Base-by-base conservation (phyloP, 2,888 invertebrate species). In the Frankliniella intonsa region DNA sequence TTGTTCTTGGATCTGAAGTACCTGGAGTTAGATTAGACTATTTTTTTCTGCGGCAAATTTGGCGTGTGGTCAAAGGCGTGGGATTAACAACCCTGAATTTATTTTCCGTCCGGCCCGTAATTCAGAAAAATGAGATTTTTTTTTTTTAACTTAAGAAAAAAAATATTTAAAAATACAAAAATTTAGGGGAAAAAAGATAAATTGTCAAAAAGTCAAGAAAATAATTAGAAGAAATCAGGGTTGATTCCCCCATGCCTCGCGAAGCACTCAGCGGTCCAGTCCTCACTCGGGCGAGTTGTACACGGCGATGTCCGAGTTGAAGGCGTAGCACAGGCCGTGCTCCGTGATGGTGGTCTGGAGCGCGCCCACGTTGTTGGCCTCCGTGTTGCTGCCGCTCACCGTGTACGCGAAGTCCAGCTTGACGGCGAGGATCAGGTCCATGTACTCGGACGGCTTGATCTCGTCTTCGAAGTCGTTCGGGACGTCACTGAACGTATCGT, bases 321-420 rank as follows among this genome's bases (percentile, higher is more conserved):
- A 91, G 38, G 92, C 89, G 86, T 92, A 92, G 84, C 94, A 94
- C 82, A 93, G 87, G 2, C 94, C 94, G 89, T 92, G 90, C 86
- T 94, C 94, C 0, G 93, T 92, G 14, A 93, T 87, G 0, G 91
- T 92, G 14, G 91, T 90, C 79, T 91, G 88, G n/a, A 93, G 88
- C 27, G 80, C 69, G 80, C 80, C 80, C 19, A 81, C 50, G 19
- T 82, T 80, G 80, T 49, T 83, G 69, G 83, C 82, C 79, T 83
- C 83, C 80, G 82, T 82, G 76, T 83, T 81, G 69, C 83, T 84
- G 27, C 82, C 83, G 19, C 83, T 83, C 38, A 83, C 82, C 17
- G 65, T 80, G 55, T 83, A 84, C 12, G 82, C 79, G 55, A 84
- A 81, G 49, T 82, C 62, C 8, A 82, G 81, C 22, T 62, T 80